These are phyloP conservation scores for Cantharis rufa DNA, from an alignment of 2,888 invertebrate species.

Conservation along the genomic window DNA sequence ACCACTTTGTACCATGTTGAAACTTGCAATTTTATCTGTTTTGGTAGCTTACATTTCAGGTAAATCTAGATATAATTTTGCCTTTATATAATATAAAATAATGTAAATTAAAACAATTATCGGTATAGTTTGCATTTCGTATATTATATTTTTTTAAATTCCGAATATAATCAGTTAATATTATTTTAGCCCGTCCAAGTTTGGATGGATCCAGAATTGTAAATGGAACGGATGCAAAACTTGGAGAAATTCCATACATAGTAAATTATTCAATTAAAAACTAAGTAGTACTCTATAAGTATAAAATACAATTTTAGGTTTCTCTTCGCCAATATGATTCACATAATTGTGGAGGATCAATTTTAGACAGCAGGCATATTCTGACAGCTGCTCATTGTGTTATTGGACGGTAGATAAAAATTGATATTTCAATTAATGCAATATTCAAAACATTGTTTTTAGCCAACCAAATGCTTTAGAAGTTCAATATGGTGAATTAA, in stretches of 20 bases:
- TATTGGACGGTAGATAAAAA: not conserved
- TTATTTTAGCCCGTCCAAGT: not conserved
- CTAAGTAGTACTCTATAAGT: slow-evolving; percentile 32
- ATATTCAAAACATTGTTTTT: not conserved
- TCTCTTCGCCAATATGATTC: not conserved
- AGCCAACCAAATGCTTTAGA: not conserved
- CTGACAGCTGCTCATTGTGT: not conserved
- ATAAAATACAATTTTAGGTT: slow-evolving; percentile 50
- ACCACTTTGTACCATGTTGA: slow-evolving; percentile 48
- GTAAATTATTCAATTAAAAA: not conserved
- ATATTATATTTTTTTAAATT: not conserved
- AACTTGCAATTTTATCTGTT: not conserved
- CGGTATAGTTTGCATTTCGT: too few species aligned
- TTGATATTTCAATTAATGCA: not conserved
- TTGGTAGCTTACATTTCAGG: not conserved
- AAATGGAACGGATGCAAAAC: not conserved
- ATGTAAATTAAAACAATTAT: too few species aligned
- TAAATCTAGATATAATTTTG: not conserved
- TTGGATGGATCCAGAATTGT: not conserved
- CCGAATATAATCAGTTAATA: not conserved
- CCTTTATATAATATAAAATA: too few species aligned
- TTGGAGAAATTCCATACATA: slow-evolving; percentile 5
- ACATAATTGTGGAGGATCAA: not conserved
- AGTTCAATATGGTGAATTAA: not conserved
- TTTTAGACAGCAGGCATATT: not conserved